Base-by-base conservation (phyloP, 2,888 invertebrate genomes). In the Mimas tiliae region DNA sequence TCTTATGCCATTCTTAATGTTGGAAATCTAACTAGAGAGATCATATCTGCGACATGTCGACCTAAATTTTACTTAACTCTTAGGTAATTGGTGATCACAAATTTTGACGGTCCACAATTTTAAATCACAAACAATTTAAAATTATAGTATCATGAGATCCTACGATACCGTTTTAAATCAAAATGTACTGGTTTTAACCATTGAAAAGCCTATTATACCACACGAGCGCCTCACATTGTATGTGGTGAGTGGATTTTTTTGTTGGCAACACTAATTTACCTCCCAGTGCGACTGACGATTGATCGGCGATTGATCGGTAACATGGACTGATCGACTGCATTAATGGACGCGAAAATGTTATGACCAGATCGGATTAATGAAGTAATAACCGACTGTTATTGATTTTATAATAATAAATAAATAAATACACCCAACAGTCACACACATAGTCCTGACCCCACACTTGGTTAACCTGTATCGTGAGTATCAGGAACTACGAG, bases 241-340 rank as follows among this genome's bases (percentile, higher is more conserved):
- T 34, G 55, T 16, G 53, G n/a, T 47, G 53, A 53, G 64, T 55
- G 34, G 47, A 6, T 53, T 65, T 65, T n/a, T 65, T 65, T 65
- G 55, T 55, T 65, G 65, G 65, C 62, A 65, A 62, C 62, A 50
- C 52, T 63, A 66, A 66, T 66, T 63, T 66, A 66, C 66, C 66
- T 45, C 66, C 63, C 34, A 53, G 66, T 12, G 62, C 47, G 66
- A 45, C 47, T 45, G 45, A 47, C 63, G 63, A 66, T 66, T 63
- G 52, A 63, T 63, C 63, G 52, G 16, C 63, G 63, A 66, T 66
- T 63, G 52, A 63, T 63, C 63, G 52, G 16, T 52, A 52, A 51
- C 19, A 42, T 58, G 19, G 19, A 19, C 38, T 58, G 53, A 62
- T 66, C 52, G 62, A 62, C 38, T 62, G 65, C 12, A 53, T 53